Percentiles rank a stretch among this genome's conserved stretches.
These are phyloP conservation scores for Porites divaricata DNA, from an alignment of 92 coral and sea anemone genomes.

Conservation along the genomic window DNA sequence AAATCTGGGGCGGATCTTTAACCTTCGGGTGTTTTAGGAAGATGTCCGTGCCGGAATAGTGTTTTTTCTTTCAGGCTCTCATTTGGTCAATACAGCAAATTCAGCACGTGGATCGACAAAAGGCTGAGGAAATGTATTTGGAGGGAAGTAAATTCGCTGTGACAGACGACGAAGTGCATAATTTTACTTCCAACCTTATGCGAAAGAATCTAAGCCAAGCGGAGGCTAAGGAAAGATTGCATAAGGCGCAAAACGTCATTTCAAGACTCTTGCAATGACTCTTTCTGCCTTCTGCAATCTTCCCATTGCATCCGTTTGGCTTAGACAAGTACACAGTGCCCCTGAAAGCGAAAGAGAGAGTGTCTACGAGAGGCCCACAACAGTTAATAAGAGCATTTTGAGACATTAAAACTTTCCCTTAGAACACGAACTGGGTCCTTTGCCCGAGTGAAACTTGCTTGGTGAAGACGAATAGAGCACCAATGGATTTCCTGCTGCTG, in stretches of 20 bases:
- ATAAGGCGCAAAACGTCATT: slow-evolving; percentile 40
- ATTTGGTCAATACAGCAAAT: slow-evolving; percentile 68
- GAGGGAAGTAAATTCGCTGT: slow-evolving; percentile 42
- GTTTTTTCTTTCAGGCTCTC: slow-evolving; percentile 63
- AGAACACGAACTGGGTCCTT: too few relatives aligned
- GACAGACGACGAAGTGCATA: slow-evolving; percentile 24
- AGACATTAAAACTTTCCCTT: too few relatives aligned
- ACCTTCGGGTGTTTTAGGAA: too few relatives aligned
- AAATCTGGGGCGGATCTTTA: too few relatives aligned
- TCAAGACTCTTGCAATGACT: slow-evolving; percentile 11
- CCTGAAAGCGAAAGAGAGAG: too few relatives aligned
- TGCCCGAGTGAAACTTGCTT: too few relatives aligned
- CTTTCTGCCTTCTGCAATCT: slow-evolving; percentile 46
- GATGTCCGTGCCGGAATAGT: neutral
- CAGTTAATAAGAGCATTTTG: too few relatives aligned
- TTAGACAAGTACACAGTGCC: neutral
- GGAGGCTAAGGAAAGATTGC: slow-evolving; percentile 27
- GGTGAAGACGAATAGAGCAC: too few relatives aligned
- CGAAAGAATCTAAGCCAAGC: slow-evolving; percentile 29
- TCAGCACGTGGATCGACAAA: slow-evolving; percentile 52
- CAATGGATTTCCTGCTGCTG: too few relatives aligned
- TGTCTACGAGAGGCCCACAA: too few relatives aligned
- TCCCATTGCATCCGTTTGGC: slow-evolving; percentile 25
- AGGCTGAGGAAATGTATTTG: slow-evolving; percentile 64
- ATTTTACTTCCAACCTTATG: slow-evolving; percentile 37